These are phyloP conservation scores for Urechis unicinctus DNA, from an alignment of 2,888 invertebrate genomes.

Conservation along the genomic window DNA sequence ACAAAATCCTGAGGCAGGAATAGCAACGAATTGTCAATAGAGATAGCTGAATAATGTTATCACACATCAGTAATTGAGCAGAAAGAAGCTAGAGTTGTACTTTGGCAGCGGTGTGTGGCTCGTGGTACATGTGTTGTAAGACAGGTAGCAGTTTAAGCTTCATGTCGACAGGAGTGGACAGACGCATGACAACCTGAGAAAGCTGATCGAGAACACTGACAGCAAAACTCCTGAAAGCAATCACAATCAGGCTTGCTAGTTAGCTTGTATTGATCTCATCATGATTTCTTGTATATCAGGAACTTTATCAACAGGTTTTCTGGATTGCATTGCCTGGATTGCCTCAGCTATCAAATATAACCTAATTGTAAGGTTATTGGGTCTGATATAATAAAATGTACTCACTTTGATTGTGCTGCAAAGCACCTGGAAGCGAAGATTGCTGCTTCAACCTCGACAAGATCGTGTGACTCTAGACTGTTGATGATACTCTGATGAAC, in stretches of 20 bases:
- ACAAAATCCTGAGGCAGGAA: no score
- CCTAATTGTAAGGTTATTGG: no score
- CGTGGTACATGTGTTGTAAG: constrained; percentile 85
- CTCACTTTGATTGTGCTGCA: constrained; percentile 83
- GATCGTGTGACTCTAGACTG: constrained; percentile 87
- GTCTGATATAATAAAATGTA: no score
- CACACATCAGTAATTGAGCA: no score
- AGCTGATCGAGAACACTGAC: constrained; percentile 92
- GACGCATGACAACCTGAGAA: constrained; percentile 88
- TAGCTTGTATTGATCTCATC: background rate
- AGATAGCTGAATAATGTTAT: no score
- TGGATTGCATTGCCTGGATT: no score
- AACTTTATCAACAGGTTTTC: no score
- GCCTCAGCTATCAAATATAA: no score
- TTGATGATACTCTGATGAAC: constrained; percentile 90
- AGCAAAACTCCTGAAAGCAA: constrained; percentile 75
- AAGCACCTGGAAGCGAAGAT: constrained; percentile 91
- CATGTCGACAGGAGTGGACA: constrained; percentile 85
- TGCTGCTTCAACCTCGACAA: constrained; percentile 91
- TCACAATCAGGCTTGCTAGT: no score
- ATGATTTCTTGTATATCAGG: no score
- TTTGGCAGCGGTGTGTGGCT: background rate
- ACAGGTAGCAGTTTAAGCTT: constrained; percentile 85
- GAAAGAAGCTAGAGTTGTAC: background rate
- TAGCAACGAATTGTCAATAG: no score